These are phyloP conservation scores for Sander vitreus DNA, from an alignment of 2,113 vertebrate species.

Conservation along the genomic window DNA sequence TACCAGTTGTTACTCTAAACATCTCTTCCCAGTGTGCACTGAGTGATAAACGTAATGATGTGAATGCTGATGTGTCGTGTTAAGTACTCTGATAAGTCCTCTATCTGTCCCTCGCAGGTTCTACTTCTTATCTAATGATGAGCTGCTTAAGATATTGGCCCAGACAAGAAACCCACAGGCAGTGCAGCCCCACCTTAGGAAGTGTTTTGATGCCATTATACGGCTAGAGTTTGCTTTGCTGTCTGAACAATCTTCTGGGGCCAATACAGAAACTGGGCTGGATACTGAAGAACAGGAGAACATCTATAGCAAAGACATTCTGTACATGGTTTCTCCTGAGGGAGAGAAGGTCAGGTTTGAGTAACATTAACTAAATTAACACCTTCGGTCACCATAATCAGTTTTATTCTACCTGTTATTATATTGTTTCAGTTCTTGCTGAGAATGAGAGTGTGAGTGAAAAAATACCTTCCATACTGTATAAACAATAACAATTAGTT, in stretches of 20 bases:
- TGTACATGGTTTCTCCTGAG: conserved; percentile 90
- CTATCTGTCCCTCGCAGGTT: conserved; percentile 79
- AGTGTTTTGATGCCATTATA: conserved; percentile 89
- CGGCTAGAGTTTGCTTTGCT: conserved; percentile 86
- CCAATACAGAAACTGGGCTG: conserved; percentile 24
- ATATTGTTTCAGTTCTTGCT: conserved; percentile 10
- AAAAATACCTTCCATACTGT: neutral
- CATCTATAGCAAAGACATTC: conserved; percentile 86
- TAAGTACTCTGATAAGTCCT: neutral
- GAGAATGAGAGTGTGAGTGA: neutral
- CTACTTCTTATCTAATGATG: conserved; percentile 91
- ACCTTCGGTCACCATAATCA: conserved; percentile 8
- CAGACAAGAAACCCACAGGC: conserved; percentile 90
- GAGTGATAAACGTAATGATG: neutral
- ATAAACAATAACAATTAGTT: neutral
- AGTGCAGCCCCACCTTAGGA: conserved; percentile 89
- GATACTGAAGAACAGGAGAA: conserved; percentile 78
- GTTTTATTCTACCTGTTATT: conserved; percentile 17
- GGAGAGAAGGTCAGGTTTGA: conserved; percentile 84
- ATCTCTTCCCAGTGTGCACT: neutral
- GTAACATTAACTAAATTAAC: neutral
- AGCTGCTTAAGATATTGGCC: conserved; percentile 90
- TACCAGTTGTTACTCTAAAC: neutral
- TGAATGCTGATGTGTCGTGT: conserved; percentile 5
- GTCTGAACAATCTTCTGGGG: conserved; percentile 43